phyloP scores from a whole-genome alignment of 23 tunicate species.

The Clavelina lepadiformis region DNA sequence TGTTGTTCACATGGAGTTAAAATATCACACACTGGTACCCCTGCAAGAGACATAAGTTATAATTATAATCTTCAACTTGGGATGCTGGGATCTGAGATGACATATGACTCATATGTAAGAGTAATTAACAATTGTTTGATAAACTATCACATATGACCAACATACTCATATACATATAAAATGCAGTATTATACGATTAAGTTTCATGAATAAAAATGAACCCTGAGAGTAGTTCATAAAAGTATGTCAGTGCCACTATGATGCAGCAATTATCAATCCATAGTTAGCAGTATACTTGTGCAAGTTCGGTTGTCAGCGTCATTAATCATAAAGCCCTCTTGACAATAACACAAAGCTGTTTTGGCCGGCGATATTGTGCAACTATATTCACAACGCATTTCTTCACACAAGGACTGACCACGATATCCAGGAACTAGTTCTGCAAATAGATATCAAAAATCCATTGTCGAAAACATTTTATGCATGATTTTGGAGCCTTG shows the following conservation, averaged over 20 bases:
- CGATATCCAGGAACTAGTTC: background rate
- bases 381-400: constrained; percentile 10
- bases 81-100: background rate
- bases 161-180: too few relatives aligned
- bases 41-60: background rate
- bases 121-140: too few relatives aligned
- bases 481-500: background rate
- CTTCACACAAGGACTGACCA: background rate
- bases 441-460: background rate
- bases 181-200: too few relatives aligned
- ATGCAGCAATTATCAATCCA: too few relatives aligned
- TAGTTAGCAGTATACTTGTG: too few relatives aligned
- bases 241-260: too few relatives aligned
- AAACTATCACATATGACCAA: too few relatives aligned
- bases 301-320: constrained; percentile 37
- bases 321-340: constrained; percentile 26
- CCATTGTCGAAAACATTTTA: background rate
- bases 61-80: background rate
- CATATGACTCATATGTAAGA: too few relatives aligned
- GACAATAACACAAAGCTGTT: constrained; percentile 46
- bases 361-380: constrained; percentile 37
- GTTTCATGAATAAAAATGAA: too few relatives aligned
- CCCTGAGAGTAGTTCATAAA: too few relatives aligned
- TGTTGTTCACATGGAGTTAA: constrained; percentile 24
- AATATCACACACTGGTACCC: background rate